Percentiles rank a stretch among this genome's conserved stretches.
Conservation (phyloP, 2,797 vertebrate genomes). For the Neopelma chrysocephalum region DNA sequence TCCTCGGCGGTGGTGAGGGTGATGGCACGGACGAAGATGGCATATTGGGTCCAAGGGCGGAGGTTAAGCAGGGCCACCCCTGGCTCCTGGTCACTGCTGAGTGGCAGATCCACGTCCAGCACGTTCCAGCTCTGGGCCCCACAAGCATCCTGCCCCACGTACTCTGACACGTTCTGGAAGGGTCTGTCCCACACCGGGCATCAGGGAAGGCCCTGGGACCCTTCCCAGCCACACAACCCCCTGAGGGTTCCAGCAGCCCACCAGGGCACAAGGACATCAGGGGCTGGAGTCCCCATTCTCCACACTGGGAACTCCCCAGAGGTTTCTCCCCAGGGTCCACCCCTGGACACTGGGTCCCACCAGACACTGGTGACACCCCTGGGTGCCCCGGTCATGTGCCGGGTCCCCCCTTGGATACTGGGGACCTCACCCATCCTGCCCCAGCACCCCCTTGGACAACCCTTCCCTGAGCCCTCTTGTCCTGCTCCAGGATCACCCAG, state of each 20-base stretch:
- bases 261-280: not conserved
- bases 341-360: not conserved
- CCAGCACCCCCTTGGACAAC: not conserved
- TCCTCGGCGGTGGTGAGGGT: conserved; percentile 79
- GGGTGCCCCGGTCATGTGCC: not conserved
- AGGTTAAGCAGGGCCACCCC: conserved; percentile 74
- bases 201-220: not conserved
- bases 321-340: too few relatives aligned
- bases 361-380: not conserved
- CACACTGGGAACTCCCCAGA: not conserved
- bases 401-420: not conserved
- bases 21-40: conserved; percentile 81
- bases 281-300: not conserved
- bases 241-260: not conserved
- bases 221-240: rapidly evolving
- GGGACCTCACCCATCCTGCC: not conserved
- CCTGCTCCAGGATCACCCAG: too few relatives aligned
- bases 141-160: conserved; percentile 80
- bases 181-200: conserved; percentile 57
- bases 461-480: not conserved
- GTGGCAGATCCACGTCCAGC: conserved; percentile 78
- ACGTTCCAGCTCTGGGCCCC: conserved; percentile 82
- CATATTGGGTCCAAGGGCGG: conserved; percentile 83
- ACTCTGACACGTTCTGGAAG: conserved; percentile 81
- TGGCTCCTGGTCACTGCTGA: conserved; percentile 76